Evolutionary conservation across 2,888 invertebrate genomes (phyloP), one percentile per base, ranked within the genome.

Genomic region (Sinohyriopsis cumingii): DNA sequence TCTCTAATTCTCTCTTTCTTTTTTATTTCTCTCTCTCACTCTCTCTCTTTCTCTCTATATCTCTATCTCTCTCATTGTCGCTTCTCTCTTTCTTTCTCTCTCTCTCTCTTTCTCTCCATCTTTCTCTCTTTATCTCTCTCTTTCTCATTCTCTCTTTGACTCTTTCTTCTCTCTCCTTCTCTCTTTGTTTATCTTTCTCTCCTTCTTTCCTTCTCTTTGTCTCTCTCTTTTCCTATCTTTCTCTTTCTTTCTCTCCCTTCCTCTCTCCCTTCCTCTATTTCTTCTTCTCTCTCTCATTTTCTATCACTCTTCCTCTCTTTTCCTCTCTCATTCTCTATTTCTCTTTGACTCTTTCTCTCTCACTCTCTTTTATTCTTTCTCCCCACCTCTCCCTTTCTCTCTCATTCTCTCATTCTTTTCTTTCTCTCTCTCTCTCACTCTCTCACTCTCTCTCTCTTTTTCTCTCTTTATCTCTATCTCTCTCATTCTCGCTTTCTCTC

Each of bases 31-130:
- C 28, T 33, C 53, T 24, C 24, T 24, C 53, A 18, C 24, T 45
- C 15, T 24, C 24, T 24, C 53, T 19, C 19, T 24, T 22, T 24
- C 24, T 45, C 45, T 24, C 24, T 45, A 15, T 45, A 45, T 19
- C 22, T 45, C n/a, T 63, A 24, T 63, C 63, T 63, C 20, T 20
- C 20, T 20, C 20, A 19, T 20, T 20, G 18, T 19, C 18, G 18
- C 20, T 19, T 65, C 66, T 65, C 63, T 65, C 63, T 63, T 33
- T 62, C 63, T 65, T 63, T 65, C 66, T 65, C 66, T 65, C 66
- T 65, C 66, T 65, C 66, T 65, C 66, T 65, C 66, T 65, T 63
- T 65, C 66, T 65, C 66, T 65, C 66, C 63, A 15, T 65, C 66
- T 65, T 63, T 63, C n/a, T n/a, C n/a, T n/a, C n/a, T n/a, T n/a